Percentiles rank a stretch among this genome's conserved stretches.
These are phyloP conservation scores for Acropora tenuis DNA, from an alignment of 64 coral and sea anemone genomes.

Conservation along the genomic window DNA sequence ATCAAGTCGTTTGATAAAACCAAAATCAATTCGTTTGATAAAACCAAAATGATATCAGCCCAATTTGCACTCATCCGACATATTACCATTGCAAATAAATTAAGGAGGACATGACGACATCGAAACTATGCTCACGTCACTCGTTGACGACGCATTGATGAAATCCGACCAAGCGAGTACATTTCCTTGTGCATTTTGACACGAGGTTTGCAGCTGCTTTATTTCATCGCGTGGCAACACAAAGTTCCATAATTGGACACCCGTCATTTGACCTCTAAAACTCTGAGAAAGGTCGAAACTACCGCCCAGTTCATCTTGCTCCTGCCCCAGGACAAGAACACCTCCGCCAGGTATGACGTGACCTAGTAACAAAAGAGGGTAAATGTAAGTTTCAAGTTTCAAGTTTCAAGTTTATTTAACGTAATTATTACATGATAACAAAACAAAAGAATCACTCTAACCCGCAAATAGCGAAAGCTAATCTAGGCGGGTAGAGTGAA, in stretches of 20 bases:
- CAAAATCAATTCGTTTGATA: too few species aligned
- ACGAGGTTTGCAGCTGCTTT: not conserved
- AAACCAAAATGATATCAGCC: too few species aligned
- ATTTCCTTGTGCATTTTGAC: not conserved
- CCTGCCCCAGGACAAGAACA: not conserved
- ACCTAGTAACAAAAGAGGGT: not conserved
- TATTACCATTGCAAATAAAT: not conserved
- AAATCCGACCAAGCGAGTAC: conserved; percentile 14
- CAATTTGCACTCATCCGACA: too few species aligned
- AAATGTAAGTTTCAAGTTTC: too few species aligned
- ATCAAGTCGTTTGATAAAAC: too few species aligned
- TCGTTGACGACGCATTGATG: not conserved
- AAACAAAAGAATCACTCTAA: too few species aligned
- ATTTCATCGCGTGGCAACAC: not conserved
- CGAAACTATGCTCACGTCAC: not conserved
- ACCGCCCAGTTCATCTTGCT: not conserved
- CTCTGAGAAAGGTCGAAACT: not conserved
- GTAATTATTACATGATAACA: too few species aligned
- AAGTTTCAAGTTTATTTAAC: too few species aligned
- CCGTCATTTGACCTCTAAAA: conserved; percentile 17
- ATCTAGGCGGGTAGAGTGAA: too few species aligned
- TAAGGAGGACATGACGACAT: not conserved
- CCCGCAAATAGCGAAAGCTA: too few species aligned
- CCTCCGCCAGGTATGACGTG: conserved; percentile 7
- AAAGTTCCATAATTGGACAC: conserved; percentile 6